Evolutionary conservation across 2,888 invertebrate genomes (phyloP), one percentile per base, ranked within the genome.

Genomic region (Xestoiulus laeticollis): DNA sequence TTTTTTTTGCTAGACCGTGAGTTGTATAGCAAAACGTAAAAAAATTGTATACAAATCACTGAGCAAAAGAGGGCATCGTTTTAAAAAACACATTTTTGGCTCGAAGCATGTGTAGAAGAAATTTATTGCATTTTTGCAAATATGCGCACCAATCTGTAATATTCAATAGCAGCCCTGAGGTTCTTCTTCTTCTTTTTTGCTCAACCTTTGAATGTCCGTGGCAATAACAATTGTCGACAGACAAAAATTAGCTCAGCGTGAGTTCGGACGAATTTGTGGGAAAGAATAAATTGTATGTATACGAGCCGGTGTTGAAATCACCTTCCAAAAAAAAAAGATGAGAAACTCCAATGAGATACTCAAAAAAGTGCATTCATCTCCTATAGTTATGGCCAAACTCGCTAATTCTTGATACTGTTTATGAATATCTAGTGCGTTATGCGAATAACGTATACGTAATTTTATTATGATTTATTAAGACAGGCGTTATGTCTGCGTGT

Each of bases 181-280:
- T 22, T 26, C 68, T 26, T 68, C 53, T 53, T 10, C 48, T n/a
- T 59, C 16, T 48, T 59, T 68, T 68, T 68, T 68, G 68, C 68
- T 68, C 59, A 68, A 68, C 68, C 68, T 68, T 68, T 68, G 68
- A 68, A 68, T 68, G 68, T 68, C 68, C 68, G 8, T 68, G 68
- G 68, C 68, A 68, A 68, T 68, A 68, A 68, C 68, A 68, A 68
- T 68, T 68, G 68, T 68, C 68, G 68, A 68, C 68, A 68, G 68
- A 68, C 68, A 68, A 68, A 68, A 68, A 68, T 68, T 68, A 68
- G 68, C 68, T 68, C 68, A 68, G 68, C 68, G 68, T 68, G 68
- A 68, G 68, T 68, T 68, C 68, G 68, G 68, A 68, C 68, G 68
- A 68, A 68, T 68, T 68, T 68, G 68, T 26, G 68, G 68, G 68